phyloP scores from a whole-genome alignment of 1,140 invertebrate genomes.

The Scaptodrosophila lebanonensis region DNA sequence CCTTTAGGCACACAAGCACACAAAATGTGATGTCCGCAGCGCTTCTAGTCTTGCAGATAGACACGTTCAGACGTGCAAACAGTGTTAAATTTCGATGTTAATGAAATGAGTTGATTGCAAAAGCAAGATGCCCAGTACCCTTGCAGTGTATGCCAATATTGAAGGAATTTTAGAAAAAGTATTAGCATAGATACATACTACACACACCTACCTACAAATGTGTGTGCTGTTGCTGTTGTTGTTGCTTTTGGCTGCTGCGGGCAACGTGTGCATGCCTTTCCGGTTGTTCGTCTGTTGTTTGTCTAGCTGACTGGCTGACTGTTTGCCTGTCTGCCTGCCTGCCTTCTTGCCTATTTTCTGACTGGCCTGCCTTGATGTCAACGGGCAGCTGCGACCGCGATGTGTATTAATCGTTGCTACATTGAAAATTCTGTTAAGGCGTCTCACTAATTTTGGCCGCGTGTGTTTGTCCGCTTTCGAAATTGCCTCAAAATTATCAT shows the following conservation, averaged over 20 bases:
- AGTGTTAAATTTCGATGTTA: too few relatives aligned
- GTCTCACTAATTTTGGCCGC: constrained; percentile 42
- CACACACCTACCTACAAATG: constrained; percentile 42
- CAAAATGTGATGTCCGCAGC: too few relatives aligned
- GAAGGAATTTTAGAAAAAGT: too few relatives aligned
- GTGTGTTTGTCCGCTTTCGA: constrained; percentile 68
- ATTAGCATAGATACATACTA: constrained; percentile 10
- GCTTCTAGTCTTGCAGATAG: too few relatives aligned
- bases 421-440: constrained; percentile 47
- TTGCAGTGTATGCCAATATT: too few relatives aligned
- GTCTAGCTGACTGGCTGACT: too few relatives aligned
- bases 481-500: constrained; percentile 64
- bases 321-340: too few relatives aligned
- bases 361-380: constrained; percentile 59
- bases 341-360: background rate
- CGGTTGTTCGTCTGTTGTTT: constrained; percentile 32
- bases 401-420: constrained; percentile 70
- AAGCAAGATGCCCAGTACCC: too few relatives aligned
- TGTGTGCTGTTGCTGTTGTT: too few relatives aligned
- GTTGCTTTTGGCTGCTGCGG: too few relatives aligned
- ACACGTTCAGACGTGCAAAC: too few relatives aligned
- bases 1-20: constrained; percentile 23
- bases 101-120: too few relatives aligned
- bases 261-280: constrained; percentile 28
- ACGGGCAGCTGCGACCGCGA: constrained; percentile 64